Evolutionary conservation across 2,888 invertebrate species (phyloP).

Genomic region (Merodon equestris): DNA sequence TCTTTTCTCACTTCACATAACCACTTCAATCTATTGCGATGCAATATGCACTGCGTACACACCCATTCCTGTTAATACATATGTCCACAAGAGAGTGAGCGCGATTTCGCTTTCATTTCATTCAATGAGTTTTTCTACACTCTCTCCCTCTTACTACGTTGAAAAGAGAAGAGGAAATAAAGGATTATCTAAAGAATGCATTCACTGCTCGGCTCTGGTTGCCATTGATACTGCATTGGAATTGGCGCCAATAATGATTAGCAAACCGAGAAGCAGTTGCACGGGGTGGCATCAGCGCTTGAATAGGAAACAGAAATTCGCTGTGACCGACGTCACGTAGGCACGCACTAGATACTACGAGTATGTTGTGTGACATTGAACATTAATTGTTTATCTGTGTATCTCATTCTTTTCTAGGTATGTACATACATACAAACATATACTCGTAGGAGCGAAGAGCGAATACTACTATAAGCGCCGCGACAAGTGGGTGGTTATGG

Average conservation of each 20-base stretch:
- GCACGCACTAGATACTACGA: background rate
- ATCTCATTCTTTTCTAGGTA: constrained; percentile 4
- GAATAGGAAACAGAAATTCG: too few species aligned
- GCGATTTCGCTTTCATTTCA: constrained; percentile 57
- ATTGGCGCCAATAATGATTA: background rate
- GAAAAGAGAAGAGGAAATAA: too few species aligned
- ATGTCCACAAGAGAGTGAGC: constrained; percentile 21
- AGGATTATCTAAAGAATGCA: background rate
- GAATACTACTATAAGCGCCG: background rate
- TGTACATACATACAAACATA: too few species aligned
- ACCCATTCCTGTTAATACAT: constrained; percentile 16
- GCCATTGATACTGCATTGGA: background rate
- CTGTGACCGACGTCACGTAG: constrained; percentile 46
- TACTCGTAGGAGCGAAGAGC: constrained; percentile 5
- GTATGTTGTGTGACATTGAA: too few species aligned
- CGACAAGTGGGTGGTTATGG: constrained; percentile 7
- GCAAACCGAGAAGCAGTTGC: constrained; percentile 16
- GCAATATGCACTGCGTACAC: constrained; percentile 11
- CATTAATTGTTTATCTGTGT: background rate
- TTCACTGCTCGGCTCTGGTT: constrained; percentile 36
- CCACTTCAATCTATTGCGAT: too few species aligned
- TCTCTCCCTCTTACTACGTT: too few species aligned
- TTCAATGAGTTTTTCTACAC: constrained; percentile 29
- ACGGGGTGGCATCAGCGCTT: constrained; percentile 3
- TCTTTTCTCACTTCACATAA: background rate